These are phyloP conservation scores for Neria commutata DNA, from an alignment of 2,888 invertebrate species.

Conservation along the genomic window DNA sequence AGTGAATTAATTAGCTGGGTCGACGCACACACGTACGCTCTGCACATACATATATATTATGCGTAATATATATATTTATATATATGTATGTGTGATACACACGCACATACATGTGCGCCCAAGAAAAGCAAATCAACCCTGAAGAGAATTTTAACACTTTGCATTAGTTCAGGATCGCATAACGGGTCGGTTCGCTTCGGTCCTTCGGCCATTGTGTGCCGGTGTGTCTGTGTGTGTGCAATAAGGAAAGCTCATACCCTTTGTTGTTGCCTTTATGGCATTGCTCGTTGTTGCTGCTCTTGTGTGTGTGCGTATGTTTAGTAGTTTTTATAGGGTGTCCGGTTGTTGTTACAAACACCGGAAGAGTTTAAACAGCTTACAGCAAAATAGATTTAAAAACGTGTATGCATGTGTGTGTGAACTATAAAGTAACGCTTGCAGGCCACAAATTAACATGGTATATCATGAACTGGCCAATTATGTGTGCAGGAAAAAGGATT, in stretches of 20 bases:
- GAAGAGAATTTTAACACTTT: constrained; percentile 49
- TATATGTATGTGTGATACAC: no score
- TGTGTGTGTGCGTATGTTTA: constrained; percentile 17
- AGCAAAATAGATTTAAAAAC: no score
- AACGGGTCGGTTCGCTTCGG: not conserved
- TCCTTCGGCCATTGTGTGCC: no score
- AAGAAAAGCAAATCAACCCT: constrained; percentile 46
- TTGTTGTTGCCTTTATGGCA: constrained; percentile 31
- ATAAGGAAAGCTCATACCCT: constrained; percentile 32
- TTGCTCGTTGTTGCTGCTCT: not conserved
- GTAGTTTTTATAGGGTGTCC: constrained; percentile 43
- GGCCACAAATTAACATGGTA: constrained; percentile 24
- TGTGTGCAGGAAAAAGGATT: not conserved
- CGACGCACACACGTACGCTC: constrained; percentile 20
- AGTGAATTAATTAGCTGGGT: constrained; percentile 46
- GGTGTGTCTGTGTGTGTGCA: constrained; percentile 1
- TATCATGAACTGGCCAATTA: not conserved
- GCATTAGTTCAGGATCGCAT: constrained; percentile 7
- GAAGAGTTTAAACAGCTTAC: constrained; percentile 18
- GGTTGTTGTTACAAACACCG: constrained; percentile 40
- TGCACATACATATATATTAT: constrained; percentile 6
- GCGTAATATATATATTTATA: not conserved
- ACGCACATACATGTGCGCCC: no score
- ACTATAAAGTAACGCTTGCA: constrained; percentile 42
- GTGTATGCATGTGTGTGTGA: constrained; percentile 6